phyloP scores from a whole-genome alignment of 1,140 invertebrate genomes.

The Diuraphis noxia region DNA sequence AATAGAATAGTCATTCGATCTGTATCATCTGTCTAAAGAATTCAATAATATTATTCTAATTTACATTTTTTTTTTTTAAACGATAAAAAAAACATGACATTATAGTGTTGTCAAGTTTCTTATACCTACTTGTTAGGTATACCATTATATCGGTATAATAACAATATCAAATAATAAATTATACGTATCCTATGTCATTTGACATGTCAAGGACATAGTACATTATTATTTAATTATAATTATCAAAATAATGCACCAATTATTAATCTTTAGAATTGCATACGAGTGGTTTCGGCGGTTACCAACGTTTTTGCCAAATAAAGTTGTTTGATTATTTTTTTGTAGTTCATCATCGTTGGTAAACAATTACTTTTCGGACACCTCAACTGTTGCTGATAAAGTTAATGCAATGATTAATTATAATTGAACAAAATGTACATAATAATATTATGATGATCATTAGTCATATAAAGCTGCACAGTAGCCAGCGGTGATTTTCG shows the following conservation, averaged over 20 bases:
- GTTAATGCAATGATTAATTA: not conserved
- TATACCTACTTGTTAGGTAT: not conserved
- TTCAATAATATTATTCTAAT: not conserved
- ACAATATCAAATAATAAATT: not conserved
- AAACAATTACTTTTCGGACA: not conserved
- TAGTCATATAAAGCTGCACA: not conserved
- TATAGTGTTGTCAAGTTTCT: not conserved
- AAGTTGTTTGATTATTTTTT: not conserved
- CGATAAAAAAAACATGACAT: too few relatives aligned
- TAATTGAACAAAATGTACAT: not conserved
- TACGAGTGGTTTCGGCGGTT: too few relatives aligned
- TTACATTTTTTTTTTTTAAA: not conserved
- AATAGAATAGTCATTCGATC: not conserved
- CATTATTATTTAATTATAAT: not conserved
- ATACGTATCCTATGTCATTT: not conserved
- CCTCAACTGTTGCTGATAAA: not conserved
- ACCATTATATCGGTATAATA: too few relatives aligned
- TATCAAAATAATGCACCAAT: not conserved
- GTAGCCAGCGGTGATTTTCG: not conserved
- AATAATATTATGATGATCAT: not conserved
- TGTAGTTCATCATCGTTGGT: not conserved
- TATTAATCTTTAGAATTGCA: not conserved
- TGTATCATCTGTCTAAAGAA: not conserved
- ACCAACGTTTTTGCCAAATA: not conserved
- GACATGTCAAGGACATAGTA: not conserved